phyloP scores from a whole-genome alignment of 2,797 vertebrate genomes.

The Chromobotia macracanthus region DNA sequence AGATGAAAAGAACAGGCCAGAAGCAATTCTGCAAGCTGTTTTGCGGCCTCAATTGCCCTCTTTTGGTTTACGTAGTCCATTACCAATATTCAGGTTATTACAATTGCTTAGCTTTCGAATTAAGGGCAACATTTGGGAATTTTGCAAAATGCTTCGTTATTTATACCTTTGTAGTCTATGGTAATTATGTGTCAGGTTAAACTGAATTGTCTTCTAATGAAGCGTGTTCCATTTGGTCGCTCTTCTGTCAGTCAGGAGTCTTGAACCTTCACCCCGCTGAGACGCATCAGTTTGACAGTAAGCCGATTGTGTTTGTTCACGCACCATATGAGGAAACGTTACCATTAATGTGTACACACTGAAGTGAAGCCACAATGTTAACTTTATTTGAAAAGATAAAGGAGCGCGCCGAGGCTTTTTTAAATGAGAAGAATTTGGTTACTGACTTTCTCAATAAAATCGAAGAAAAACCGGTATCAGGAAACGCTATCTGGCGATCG shows the following conservation, averaged over 20 bases:
- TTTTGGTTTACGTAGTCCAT: background rate
- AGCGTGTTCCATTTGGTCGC: too few relatives aligned
- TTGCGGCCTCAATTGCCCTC: too few relatives aligned
- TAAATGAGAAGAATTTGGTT: conserved; percentile 83
- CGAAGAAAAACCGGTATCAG: conserved; percentile 84
- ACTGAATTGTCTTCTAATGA: too few relatives aligned
- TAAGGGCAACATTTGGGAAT: too few relatives aligned
- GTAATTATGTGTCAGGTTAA: too few relatives aligned
- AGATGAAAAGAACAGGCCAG: too few relatives aligned
- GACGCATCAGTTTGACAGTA: conserved; percentile 44
- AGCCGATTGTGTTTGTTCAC: conserved; percentile 54
- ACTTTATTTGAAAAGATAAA: conserved; percentile 69
- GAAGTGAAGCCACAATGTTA: conserved; percentile 50
- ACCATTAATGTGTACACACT: background rate
- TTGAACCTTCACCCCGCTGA: conserved; percentile 43
- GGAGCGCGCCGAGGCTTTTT: conserved; percentile 79
- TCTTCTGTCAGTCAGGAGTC: background rate
- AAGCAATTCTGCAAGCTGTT: too few relatives aligned
- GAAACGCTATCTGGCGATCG: conserved; percentile 83
- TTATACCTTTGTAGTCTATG: too few relatives aligned
- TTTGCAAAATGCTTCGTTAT: too few relatives aligned
- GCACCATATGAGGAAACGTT: conserved; percentile 25
- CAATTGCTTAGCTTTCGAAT: too few relatives aligned
- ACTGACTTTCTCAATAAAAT: conserved; percentile 80
- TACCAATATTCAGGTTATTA: background rate